phyloP scores from a whole-genome alignment of 2,797 vertebrate genomes.

The Tangara arthus region DNA sequence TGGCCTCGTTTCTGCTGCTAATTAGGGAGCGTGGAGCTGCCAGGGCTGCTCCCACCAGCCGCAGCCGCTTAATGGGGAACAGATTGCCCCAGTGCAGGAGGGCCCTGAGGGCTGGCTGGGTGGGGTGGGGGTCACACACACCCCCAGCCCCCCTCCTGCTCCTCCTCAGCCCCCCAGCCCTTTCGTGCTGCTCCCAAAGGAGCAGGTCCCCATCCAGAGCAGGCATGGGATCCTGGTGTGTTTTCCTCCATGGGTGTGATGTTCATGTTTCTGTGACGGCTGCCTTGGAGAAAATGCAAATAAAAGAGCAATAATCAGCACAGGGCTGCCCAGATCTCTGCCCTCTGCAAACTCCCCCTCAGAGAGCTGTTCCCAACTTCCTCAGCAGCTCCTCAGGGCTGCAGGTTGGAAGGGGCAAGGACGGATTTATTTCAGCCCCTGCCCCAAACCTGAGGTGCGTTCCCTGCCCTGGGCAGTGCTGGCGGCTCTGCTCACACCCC shows the following conservation, averaged over 20 bases:
- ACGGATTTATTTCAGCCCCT: not conserved
- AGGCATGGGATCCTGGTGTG: accelerated
- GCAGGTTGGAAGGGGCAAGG: not conserved
- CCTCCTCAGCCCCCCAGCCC: not conserved
- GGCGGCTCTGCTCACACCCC: not conserved
- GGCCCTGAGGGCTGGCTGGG: accelerated
- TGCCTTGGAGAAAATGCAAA: not conserved
- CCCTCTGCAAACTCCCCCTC: not conserved
- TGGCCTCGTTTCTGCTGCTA: constrained; percentile 40
- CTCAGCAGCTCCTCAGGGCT: not conserved
- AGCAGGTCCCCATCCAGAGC: accelerated
- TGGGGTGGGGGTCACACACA: not conserved
- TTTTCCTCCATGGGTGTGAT: not conserved
- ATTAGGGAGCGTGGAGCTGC: constrained; percentile 37
- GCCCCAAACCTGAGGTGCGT: accelerated
- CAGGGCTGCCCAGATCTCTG: not conserved
- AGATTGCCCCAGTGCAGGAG: not conserved
- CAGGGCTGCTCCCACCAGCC: not conserved
- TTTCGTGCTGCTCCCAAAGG: not conserved
- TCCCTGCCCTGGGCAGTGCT: not conserved
- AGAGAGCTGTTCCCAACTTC: accelerated
- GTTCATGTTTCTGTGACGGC: accelerated
- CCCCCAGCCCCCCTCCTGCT: accelerated
- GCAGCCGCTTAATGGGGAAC: not conserved
- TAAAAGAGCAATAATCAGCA: not conserved